phyloP scores from a whole-genome alignment of 2,888 invertebrate species.

The Argyresthia albistria region DNA sequence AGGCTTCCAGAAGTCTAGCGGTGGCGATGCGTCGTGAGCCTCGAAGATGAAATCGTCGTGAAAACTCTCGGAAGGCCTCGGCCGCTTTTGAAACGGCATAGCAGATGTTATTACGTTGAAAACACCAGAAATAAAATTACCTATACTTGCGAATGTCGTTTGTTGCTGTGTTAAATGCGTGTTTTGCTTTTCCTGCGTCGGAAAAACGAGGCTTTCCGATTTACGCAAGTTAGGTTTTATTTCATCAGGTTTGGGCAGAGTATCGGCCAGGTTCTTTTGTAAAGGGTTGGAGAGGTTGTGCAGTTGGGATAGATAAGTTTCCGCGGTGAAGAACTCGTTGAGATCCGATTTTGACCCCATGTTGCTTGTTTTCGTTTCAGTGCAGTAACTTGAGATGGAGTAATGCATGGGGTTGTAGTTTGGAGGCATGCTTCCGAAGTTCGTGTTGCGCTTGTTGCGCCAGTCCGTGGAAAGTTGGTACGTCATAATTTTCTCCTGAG shows the following conservation, averaged over 20 bases:
- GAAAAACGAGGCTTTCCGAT: background rate
- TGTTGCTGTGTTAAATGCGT: background rate
- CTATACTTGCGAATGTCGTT: conserved; percentile 31
- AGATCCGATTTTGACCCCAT: conserved; percentile 27
- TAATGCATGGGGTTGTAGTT: conserved; percentile 31
- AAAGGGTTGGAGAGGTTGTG: conserved; percentile 46
- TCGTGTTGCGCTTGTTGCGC: conserved; percentile 37
- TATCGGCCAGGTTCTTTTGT: conserved; percentile 54
- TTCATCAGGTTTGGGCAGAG: conserved; percentile 27
- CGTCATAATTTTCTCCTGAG: conserved; percentile 33
- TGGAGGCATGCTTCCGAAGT: conserved; percentile 10
- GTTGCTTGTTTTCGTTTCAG: conserved; percentile 23
- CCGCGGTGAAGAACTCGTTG: conserved; percentile 32
- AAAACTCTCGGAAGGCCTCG: conserved; percentile 22
- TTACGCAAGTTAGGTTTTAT: conserved; percentile 4
- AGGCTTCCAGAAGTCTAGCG: conserved; percentile 21
- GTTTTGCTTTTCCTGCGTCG: background rate
- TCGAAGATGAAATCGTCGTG: background rate
- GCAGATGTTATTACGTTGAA: conserved; percentile 41
- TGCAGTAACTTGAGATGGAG: conserved; percentile 38
- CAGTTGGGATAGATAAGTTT: conserved; percentile 35
- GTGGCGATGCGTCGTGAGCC: conserved; percentile 21
- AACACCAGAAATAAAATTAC: conserved; percentile 44
- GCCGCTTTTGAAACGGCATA: conserved; percentile 33
- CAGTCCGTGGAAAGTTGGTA: conserved; percentile 29